Evolutionary conservation across 1,140 invertebrate species (phyloP).

Genomic region (Venturia canescens): DNA sequence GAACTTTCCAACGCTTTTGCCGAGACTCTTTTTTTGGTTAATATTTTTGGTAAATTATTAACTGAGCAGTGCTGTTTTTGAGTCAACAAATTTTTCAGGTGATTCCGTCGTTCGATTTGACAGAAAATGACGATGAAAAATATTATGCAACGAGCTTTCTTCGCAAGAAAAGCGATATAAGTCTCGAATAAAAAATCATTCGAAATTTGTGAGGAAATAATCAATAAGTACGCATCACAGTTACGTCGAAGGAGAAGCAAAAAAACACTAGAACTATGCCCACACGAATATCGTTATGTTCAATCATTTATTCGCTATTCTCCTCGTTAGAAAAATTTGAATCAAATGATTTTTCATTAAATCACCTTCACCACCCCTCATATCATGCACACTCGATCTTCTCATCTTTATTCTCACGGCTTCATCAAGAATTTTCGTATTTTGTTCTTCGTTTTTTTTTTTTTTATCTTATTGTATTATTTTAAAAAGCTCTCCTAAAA

Average conservation of each 20-base stretch:
- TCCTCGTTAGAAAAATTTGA: not conserved
- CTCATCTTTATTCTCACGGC: not conserved
- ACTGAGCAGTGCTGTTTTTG: too few relatives aligned
- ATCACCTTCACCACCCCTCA: not conserved
- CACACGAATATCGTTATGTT: too few relatives aligned
- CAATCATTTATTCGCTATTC: not conserved
- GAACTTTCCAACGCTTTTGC: too few relatives aligned
- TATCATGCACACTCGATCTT: not conserved
- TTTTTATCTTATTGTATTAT: constrained; percentile 22
- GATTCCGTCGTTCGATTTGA: too few relatives aligned
- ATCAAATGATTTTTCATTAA: not conserved
- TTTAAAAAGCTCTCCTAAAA: constrained; percentile 36
- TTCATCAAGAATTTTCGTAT: not conserved
- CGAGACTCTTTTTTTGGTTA: too few relatives aligned
- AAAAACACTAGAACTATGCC: too few relatives aligned
- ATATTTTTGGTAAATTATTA: too few relatives aligned
- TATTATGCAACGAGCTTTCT: too few relatives aligned
- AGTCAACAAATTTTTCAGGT: too few relatives aligned
- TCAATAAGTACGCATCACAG: not conserved
- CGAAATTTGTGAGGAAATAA: constrained; percentile 10
- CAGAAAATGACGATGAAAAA: too few relatives aligned
- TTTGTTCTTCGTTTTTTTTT: constrained; percentile 4
- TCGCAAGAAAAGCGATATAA: not conserved
- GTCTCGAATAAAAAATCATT: constrained; percentile 25
- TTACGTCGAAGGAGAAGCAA: too few relatives aligned